Conservation (phyloP, 2,113 vertebrate genomes). For the Galeopterus variegatus region DNA sequence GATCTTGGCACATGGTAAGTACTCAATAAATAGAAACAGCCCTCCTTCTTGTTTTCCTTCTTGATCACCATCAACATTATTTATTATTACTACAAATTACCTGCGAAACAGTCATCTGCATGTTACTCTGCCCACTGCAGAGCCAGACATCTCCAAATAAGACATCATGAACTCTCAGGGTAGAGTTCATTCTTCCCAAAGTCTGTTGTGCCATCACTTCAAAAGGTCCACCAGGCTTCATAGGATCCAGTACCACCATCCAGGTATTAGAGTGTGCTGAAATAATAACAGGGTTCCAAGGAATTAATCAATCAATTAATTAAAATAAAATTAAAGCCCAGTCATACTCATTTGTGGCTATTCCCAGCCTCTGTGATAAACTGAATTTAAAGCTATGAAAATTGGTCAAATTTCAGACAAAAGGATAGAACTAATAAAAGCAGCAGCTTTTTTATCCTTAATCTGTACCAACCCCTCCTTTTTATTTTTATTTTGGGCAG, state of each 20-base stretch:
- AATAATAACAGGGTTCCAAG: constrained; percentile 62
- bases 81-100: constrained; percentile 83
- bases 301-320: constrained; percentile 9
- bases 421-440: background rate
- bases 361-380: constrained; percentile 39
- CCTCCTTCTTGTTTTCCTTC: background rate
- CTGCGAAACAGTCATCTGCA: constrained; percentile 92
- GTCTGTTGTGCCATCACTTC: constrained; percentile 85
- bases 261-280: constrained; percentile 88
- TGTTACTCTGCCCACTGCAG: constrained; percentile 97
- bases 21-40: background rate
- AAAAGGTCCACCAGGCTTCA: constrained; percentile 93
- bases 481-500: too few relatives aligned
- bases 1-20: background rate
- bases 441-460: constrained; percentile 30
- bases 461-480: constrained; percentile 61
- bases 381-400: constrained; percentile 26
- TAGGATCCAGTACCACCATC: constrained; percentile 90
- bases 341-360: background rate
- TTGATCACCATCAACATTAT: background rate
- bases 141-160: constrained; percentile 97
- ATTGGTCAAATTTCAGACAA: constrained; percentile 59
- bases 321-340: constrained; percentile 40
- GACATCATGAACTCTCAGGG: constrained; percentile 87
- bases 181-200: background rate